phyloP scores from a whole-genome alignment of 2,797 vertebrate genomes.

The Chelon labrosus region DNA sequence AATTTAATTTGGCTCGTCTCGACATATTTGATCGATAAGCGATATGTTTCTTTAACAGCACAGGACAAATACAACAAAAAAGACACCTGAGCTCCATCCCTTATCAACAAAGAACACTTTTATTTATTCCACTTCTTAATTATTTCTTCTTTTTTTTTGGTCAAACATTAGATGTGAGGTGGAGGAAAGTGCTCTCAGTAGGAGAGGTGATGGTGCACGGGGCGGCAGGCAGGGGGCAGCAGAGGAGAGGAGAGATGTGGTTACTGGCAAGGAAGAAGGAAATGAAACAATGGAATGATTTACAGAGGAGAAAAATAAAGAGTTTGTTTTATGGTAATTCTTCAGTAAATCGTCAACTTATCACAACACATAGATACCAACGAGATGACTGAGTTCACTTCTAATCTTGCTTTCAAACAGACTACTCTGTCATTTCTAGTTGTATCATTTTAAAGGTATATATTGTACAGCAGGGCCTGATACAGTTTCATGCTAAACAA shows the following conservation, averaged over 20 bases:
- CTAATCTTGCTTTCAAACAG: neutral
- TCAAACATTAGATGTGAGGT: slow-evolving; percentile 63
- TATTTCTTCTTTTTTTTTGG: slow-evolving; percentile 53
- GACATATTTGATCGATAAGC: neutral
- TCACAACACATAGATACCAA: slow-evolving; percentile 4
- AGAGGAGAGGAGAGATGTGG: slow-evolving; percentile 39
- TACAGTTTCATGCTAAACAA: slow-evolving; percentile 3
- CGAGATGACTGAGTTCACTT: neutral
- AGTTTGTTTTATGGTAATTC: neutral
- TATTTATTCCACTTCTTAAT: slow-evolving; percentile 69
- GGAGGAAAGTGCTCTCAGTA: slow-evolving; percentile 61
- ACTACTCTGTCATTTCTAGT: neutral
- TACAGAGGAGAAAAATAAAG: slow-evolving; percentile 26
- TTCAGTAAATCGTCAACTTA: slow-evolving; percentile 4
- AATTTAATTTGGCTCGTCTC: neutral
- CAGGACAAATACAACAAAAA: neutral
- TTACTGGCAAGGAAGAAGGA: slow-evolving; percentile 18
- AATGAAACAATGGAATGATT: slow-evolving; percentile 12
- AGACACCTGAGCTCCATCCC: neutral
- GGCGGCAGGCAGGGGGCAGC: slow-evolving; percentile 76
- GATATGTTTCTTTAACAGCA: neutral
- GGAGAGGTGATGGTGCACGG: slow-evolving; percentile 60
- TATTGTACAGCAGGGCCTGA: neutral
- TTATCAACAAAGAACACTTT: slow-evolving; percentile 74
- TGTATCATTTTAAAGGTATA: neutral